A percentile compares a stretch with the other conserved stretches of the same genome.
Conservation (phyloP, 37 sponge, comb jelly and placozoan species). For the Aplysina aerophoba region DNA sequence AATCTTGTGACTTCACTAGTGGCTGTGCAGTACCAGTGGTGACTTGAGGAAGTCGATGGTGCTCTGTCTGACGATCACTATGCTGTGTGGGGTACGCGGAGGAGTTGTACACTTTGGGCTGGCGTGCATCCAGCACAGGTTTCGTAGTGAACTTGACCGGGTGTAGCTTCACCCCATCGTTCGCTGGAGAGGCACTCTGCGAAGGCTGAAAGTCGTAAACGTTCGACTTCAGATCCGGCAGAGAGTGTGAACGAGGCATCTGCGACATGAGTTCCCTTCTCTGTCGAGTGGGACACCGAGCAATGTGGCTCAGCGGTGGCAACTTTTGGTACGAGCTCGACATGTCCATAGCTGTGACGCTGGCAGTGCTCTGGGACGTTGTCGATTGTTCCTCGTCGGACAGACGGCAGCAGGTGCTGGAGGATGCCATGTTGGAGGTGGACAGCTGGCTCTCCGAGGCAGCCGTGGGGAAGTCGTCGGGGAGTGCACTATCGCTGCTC, state of each 20-base stretch:
- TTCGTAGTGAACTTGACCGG: constrained; percentile 1
- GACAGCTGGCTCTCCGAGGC: background rate
- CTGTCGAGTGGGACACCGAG: background rate
- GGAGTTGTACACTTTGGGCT: background rate
- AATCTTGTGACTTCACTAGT: too few relatives aligned
- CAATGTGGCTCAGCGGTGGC: background rate
- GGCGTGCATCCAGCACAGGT: background rate
- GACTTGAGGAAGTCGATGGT: too few relatives aligned
- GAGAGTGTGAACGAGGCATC: background rate
- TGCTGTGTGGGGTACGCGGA: too few relatives aligned
- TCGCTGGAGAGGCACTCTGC: background rate
- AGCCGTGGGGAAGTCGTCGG: background rate
- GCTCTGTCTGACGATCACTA: too few relatives aligned
- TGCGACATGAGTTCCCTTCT: background rate
- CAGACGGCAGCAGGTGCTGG: too few relatives aligned
- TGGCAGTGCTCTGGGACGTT: background rate
- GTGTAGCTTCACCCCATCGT: too few relatives aligned
- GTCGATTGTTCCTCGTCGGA: background rate
- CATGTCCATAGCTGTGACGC: background rate
- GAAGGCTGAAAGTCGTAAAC: background rate
- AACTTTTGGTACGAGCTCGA: background rate
- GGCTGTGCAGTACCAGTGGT: too few relatives aligned
- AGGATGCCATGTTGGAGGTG: background rate
- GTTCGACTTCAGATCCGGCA: background rate
- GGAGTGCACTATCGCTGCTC: background rate